phyloP scores from a whole-genome alignment of 2,888 invertebrate species.

The Ichneumoninae sp. region DNA sequence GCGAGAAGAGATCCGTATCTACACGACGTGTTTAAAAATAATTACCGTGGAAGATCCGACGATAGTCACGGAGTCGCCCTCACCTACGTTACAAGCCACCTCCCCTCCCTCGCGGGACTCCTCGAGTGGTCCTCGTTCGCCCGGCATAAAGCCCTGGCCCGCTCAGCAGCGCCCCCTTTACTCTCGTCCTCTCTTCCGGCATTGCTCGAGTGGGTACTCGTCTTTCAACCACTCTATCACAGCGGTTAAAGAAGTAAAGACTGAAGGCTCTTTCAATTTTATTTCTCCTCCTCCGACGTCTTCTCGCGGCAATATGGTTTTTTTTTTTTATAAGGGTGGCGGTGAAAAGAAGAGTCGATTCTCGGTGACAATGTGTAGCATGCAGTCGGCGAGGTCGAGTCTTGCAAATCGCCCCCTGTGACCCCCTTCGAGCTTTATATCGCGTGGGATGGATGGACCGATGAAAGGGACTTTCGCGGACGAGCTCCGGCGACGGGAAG shows the following conservation, averaged over 20 bases:
- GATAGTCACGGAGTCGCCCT: slow-evolving; percentile 84
- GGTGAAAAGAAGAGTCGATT: slow-evolving; percentile 64
- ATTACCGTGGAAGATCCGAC: slow-evolving; percentile 82
- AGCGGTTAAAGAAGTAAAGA: slow-evolving; percentile 84
- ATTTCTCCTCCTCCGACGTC: slow-evolving; percentile 45
- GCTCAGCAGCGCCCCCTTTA: slow-evolving; percentile 60
- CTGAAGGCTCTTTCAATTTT: slow-evolving; percentile 80
- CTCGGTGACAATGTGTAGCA: slow-evolving; percentile 64
- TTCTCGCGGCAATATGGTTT: slow-evolving; percentile 21
- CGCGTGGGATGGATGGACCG: slow-evolving; percentile 2
- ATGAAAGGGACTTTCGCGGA: slow-evolving; percentile 4
- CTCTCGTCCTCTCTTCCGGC: slow-evolving; percentile 71
- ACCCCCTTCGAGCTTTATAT: slow-evolving; percentile 44
- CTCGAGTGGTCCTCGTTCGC: slow-evolving; percentile 77
- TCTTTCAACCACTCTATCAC: slow-evolving; percentile 84
- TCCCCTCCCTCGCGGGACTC: slow-evolving; percentile 68
- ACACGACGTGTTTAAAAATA: slow-evolving; percentile 84
- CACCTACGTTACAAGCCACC: slow-evolving; percentile 70
- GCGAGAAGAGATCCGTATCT: slow-evolving; percentile 79
- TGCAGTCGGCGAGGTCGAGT: slow-evolving; percentile 51
- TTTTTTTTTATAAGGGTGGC: slow-evolving; percentile 52
- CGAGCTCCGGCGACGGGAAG: not conserved
- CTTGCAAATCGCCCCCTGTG: slow-evolving; percentile 60
- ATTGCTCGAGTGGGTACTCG: slow-evolving; percentile 79
- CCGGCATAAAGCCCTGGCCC: slow-evolving; percentile 75